phyloP scores from a whole-genome alignment of 2,797 vertebrate genomes.

The Chaunax sp. region DNA sequence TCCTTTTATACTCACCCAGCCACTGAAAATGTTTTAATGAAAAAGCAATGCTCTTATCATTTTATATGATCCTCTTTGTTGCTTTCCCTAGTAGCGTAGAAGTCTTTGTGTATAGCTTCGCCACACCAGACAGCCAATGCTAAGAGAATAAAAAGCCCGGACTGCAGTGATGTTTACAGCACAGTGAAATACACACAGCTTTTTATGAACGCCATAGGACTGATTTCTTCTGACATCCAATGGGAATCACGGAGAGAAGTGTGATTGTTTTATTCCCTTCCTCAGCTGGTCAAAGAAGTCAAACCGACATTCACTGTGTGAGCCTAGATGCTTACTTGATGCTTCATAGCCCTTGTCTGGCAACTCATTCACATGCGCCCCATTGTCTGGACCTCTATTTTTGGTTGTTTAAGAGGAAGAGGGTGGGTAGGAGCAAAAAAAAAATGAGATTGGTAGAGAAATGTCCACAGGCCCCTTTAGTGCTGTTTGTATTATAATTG shows the following conservation, averaged over 20 bases:
- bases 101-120: slow-evolving; percentile 30
- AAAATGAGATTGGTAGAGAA: slow-evolving; percentile 8
- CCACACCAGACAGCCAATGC: slow-evolving; percentile 35
- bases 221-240: slow-evolving; percentile 71
- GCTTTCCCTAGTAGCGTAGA: slow-evolving; percentile 24
- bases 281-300: slow-evolving; percentile 74
- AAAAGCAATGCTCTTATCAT: slow-evolving; percentile 70
- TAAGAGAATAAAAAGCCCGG: slow-evolving; percentile 39
- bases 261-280: slow-evolving; percentile 73
- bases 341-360: slow-evolving; percentile 56
- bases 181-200: slow-evolving; percentile 65
- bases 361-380: slow-evolving; percentile 58
- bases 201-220: slow-evolving; percentile 66
- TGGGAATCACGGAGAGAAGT: slow-evolving; percentile 66
- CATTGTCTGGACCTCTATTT: slow-evolving; percentile 24
- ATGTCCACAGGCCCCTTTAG: slow-evolving; percentile 33
- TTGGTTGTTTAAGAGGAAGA: slow-evolving; percentile 51
- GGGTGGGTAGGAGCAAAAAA: slow-evolving; percentile 5
- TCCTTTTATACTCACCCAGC: slow-evolving; percentile 39
- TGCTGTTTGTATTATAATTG: slow-evolving; percentile 1
- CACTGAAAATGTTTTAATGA: slow-evolving; percentile 53
- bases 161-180: slow-evolving; percentile 56
- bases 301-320: slow-evolving; percentile 70
- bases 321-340: slow-evolving; percentile 51
- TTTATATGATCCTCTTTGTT: slow-evolving; percentile 56